Base-by-base conservation (phyloP, 2,888 invertebrate species). In the Macroteleia sp. region DNA sequence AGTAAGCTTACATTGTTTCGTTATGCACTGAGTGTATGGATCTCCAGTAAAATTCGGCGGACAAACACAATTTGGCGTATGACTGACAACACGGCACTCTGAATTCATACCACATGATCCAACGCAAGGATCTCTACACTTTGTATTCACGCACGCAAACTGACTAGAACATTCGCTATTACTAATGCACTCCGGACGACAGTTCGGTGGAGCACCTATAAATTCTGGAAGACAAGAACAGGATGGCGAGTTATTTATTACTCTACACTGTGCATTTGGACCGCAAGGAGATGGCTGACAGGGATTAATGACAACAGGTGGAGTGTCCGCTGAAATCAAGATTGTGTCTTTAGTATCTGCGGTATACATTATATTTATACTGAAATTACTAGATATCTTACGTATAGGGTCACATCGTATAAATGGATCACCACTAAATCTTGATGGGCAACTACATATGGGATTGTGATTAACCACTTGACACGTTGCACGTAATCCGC, bases 401-500 rank as follows among this genome's bases (percentile, higher is more conserved):
- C n/a, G n/a, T n/a, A n/a, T n/a, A n/a, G n/a, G n/a, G n/a, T n/a
- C n/a, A 91, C 96, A 96, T 90, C 93, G 92, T 77, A 94, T 93
- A 87, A 96, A 96, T 42, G 97, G 96, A 94, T 97, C 96, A 70
- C 97, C 97, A 32, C 95, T 95, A 88, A 93, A 96, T 80, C 95
- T 95, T 81, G 94, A 92, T 70, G 95, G 93, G 88, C 97, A 97
- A 87, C 95, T 96, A 91, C 97, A 97, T 84, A 97, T 95, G 30
- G 97, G 96, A 89, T 96, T 96, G 88, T 97, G 97, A 84, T 96
- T 96, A 56, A 96, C 94, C 50, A 96, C 96, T 92, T 95, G 95
- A 87, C 97, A 97, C 79, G 95, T 94, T 25, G 97, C 96, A 86
- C 96, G 96, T 48, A 94, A 91, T 39, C 97, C 97, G 87, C 97